A percentile compares a stretch with the other conserved stretches of the same genome.
Evolutionary conservation across 2,113 vertebrate species (phyloP).

Genomic region (Pomatostomus ruficeps): DNA sequence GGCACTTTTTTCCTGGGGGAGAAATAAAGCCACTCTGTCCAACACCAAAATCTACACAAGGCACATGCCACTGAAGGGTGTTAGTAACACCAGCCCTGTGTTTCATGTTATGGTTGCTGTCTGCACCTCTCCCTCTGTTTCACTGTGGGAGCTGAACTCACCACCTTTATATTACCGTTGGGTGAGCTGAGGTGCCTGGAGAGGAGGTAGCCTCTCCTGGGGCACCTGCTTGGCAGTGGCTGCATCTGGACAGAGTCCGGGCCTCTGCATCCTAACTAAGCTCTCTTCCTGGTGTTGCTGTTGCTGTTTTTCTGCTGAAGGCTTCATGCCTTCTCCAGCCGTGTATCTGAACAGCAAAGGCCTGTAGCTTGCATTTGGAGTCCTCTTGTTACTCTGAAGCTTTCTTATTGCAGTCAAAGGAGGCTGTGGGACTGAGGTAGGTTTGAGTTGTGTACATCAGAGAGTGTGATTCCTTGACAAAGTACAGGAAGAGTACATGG

Average conservation of each 20-base stretch:
- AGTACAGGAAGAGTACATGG: neutral
- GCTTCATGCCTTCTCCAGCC: neutral
- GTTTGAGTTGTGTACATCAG: neutral
- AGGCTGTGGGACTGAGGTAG: neutral
- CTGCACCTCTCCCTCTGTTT: neutral
- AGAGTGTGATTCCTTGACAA: neutral
- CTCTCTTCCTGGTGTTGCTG: neutral
- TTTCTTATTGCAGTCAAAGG: neutral
- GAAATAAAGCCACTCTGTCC: neutral
- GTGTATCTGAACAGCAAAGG: neutral
- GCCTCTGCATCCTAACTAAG: fast-evolving
- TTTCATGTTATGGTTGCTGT: neutral
- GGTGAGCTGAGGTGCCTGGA: neutral
- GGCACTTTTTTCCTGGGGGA: neutral
- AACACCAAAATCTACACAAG: neutral
- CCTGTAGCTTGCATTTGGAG: neutral
- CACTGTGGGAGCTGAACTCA: neutral
- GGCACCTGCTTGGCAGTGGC: neutral
- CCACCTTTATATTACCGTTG: neutral
- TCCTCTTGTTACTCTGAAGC: neutral
- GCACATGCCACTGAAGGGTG: neutral
- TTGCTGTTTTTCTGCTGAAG: neutral
- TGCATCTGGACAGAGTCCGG: neutral
- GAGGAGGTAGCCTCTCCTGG: neutral
- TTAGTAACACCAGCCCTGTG: neutral